Evolutionary conservation across 2,797 vertebrate species (phyloP), one percentile per base, ranked within the genome.

Genomic region (Rhabdomys pumilio): DNA sequence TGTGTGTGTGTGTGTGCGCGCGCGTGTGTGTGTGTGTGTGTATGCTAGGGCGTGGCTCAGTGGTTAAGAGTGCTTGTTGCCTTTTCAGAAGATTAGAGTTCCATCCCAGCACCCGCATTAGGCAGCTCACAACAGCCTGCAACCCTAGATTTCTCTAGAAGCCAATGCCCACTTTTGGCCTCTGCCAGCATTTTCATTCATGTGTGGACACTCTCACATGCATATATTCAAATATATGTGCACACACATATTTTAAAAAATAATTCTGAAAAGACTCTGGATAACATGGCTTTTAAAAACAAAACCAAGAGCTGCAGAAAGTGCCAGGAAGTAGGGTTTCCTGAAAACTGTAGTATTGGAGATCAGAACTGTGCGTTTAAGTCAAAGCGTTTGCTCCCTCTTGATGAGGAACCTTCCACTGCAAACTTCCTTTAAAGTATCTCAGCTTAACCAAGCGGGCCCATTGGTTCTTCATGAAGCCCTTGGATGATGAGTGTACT

Each of bases 131-230:
- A n/a, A 5, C 31, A 2, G 2, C 31, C 31, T 24, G 44, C 2
- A 15, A 69, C 31, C 24, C 47, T 22, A 9, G 44, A n/a, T 53
- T 22, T 14, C 57, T 61, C 63, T n/a, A 15, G 83, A 50, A 22
- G 9, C 11, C 8, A 41, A 22, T n/a, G 12, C 44, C 63, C 47
- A 24, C 63, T 53, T 50, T n/a, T 50, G 41, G 44, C 19, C 11
- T n/a, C 63, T 53, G 44, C 31, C n/a, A 22, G 63, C 31, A n/a
- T 29, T 31, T n/a, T 11, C 11, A n/a, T 12, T 34, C 44, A 24
- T 15, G 13, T 10, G 31, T 12, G 22, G 6, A n/a, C 0, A 24
- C 63, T n/a, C 11, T 8, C 31, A n/a, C 11, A 13, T 3, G 53
- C 12, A 50, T 8, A 15, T 26, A 67, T 44, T 44, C 12, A 85